Evolutionary conservation across 1,140 invertebrate genomes (phyloP).

Genomic region (Philopotamus ludificatus): DNA sequence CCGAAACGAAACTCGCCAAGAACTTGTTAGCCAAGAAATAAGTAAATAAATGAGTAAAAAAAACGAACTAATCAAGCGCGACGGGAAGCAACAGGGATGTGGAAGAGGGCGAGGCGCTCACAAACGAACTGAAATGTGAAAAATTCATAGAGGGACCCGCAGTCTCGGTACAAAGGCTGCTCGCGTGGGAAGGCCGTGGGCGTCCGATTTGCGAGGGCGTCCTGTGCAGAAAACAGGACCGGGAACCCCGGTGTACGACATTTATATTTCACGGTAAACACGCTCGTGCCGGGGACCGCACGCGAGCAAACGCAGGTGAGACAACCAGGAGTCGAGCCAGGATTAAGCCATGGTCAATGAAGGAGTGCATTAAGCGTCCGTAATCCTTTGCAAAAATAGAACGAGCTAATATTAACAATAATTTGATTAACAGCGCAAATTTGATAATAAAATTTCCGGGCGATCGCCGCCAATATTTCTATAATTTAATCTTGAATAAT

Average conservation of each 20-base stretch:
- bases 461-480: too few species aligned
- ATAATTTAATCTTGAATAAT: too few species aligned
- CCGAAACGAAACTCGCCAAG: neutral
- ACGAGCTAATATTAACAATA: too few species aligned
- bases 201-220: neutral
- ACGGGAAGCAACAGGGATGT: conserved; percentile 27
- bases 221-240: too few species aligned
- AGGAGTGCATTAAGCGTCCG: too few species aligned
- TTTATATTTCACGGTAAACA: conserved; percentile 6
- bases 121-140: conserved; percentile 30
- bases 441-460: too few species aligned
- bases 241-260: conserved; percentile 14
- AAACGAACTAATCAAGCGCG: conserved; percentile 28
- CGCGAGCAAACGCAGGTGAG: too few species aligned
- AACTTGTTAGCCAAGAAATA: conserved; percentile 8
- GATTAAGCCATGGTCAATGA: too few species aligned
- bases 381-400: too few species aligned
- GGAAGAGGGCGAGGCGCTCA: too few species aligned
- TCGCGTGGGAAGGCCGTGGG: conserved; percentile 20
- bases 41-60: conserved; percentile 15
- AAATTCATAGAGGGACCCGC: conserved; percentile 31
- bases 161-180: conserved; percentile 14
- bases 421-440: too few species aligned
- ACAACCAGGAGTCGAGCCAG: too few species aligned
- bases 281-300: neutral